These are phyloP conservation scores for Harpalus rufipes DNA, from an alignment of 2,888 invertebrate species.

Conservation along the genomic window DNA sequence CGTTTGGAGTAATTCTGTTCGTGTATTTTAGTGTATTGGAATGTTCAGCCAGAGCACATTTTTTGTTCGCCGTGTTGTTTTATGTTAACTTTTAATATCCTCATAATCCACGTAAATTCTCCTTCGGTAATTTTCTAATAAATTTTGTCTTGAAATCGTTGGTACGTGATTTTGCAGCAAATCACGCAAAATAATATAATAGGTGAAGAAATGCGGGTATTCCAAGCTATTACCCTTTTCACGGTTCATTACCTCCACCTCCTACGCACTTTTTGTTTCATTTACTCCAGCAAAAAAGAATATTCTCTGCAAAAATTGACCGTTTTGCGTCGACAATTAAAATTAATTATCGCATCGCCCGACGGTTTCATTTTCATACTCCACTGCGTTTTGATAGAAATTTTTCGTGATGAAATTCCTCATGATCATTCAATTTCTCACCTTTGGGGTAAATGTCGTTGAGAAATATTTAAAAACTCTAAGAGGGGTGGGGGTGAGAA, in stretches of 20 bases:
- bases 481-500: slow-evolving; percentile 3
- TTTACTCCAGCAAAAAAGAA: not conserved
- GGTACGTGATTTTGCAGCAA: not conserved
- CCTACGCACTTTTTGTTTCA: slow-evolving; percentile 29
- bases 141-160: not conserved
- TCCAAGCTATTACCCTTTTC: slow-evolving; percentile 19
- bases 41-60: too few relatives aligned
- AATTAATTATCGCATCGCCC: slow-evolving; percentile 16
- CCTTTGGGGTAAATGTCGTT: slow-evolving; percentile 46
- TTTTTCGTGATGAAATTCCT: slow-evolving; percentile 56
- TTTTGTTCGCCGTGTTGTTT: too few relatives aligned
- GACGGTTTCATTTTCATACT: slow-evolving; percentile 50
- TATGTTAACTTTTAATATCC: too few relatives aligned
- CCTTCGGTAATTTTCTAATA: not conserved
- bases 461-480: slow-evolving; percentile 31
- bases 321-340: slow-evolving; percentile 16
- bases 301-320: slow-evolving; percentile 2
- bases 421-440: slow-evolving; percentile 59
- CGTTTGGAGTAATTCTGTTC: too few relatives aligned
- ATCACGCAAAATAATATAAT: not conserved
- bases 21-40: too few relatives aligned
- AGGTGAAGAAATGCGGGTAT: slow-evolving; percentile 8
- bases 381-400: slow-evolving; percentile 46
- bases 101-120: not conserved
- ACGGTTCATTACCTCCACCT: slow-evolving; percentile 11